Conservation (phyloP, 2,888 invertebrate genomes). For the Sinodicranocentrus sp. region DNA sequence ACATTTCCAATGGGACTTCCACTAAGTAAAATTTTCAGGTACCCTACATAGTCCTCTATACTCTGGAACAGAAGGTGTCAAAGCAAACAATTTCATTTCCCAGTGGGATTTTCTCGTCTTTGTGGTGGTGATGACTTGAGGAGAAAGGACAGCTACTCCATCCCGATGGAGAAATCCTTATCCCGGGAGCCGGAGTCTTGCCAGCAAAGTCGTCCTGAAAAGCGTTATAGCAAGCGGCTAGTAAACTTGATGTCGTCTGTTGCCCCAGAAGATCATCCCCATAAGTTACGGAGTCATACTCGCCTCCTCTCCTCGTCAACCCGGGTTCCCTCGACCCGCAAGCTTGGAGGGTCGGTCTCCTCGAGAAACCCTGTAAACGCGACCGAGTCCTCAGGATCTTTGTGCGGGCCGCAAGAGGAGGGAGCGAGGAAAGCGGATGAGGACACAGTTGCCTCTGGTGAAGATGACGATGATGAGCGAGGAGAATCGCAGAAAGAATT, state of each 20-base stretch:
- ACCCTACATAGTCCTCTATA: slow-evolving; percentile 45
- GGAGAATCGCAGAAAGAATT: slow-evolving; percentile 1
- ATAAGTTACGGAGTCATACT: slow-evolving; percentile 51
- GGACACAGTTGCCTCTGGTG: neutral
- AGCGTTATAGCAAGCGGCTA: neutral
- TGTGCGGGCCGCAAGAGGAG: slow-evolving; percentile 12
- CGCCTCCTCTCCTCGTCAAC: slow-evolving; percentile 1
- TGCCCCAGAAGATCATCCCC: neutral
- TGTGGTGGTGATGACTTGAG: neutral
- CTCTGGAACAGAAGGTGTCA: too few species aligned
- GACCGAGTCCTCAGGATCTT: neutral
- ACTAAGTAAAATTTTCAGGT: slow-evolving; percentile 61
- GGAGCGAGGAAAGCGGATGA: neutral
- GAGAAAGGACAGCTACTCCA: too few species aligned
- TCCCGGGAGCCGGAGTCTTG: neutral
- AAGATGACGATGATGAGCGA: neutral
- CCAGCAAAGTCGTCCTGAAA: neutral
- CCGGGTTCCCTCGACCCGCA: neutral
- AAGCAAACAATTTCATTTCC: too few species aligned
- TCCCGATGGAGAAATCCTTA: neutral
- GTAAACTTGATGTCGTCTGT: neutral
- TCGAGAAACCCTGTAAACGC: slow-evolving; percentile 1
- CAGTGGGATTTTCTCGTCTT: too few species aligned
- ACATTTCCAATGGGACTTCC: slow-evolving; percentile 57
- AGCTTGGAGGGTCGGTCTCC: neutral